Percentiles rank a stretch among this genome's conserved stretches.
Conservation (phyloP, 2,113 vertebrate species). For the Amia ocellicauda region DNA sequence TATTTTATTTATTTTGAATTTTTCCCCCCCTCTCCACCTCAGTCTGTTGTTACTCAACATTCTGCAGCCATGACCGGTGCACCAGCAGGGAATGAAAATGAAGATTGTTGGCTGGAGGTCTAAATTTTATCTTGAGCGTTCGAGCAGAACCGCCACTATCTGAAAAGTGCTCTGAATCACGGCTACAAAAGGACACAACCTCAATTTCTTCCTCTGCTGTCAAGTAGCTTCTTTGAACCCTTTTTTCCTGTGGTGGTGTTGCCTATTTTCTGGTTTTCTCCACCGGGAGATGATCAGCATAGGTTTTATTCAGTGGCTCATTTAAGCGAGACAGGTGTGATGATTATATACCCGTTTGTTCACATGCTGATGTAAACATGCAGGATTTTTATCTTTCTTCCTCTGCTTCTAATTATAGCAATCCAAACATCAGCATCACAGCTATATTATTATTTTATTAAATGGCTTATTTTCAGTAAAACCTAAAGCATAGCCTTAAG, state of each 20-base stretch:
- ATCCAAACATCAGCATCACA: too few relatives aligned
- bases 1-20: slow-evolving; percentile 19
- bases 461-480: too few relatives aligned
- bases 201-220: slow-evolving; percentile 45
- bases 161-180: slow-evolving; percentile 53
- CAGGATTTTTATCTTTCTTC: too few relatives aligned
- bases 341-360: too few relatives aligned
- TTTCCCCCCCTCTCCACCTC: too few relatives aligned
- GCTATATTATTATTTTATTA: too few relatives aligned
- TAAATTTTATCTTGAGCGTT: slow-evolving; percentile 58
- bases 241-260: neutral
- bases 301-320: too few relatives aligned
- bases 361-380: too few relatives aligned
- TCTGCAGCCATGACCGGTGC: slow-evolving; percentile 45
- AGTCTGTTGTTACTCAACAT: slow-evolving; percentile 43
- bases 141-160: slow-evolving; percentile 55
- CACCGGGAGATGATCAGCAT: neutral
- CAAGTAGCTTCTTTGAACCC: slow-evolving; percentile 17
- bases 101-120: slow-evolving; percentile 55
- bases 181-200: slow-evolving; percentile 38
- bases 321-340: too few relatives aligned
- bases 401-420: too few relatives aligned
- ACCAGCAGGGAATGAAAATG: slow-evolving; percentile 49
- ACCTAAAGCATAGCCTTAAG: too few relatives aligned
- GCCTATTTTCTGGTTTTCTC: neutral